Conservation (phyloP, 2,113 vertebrate species). For the Poecile atricapillus region DNA sequence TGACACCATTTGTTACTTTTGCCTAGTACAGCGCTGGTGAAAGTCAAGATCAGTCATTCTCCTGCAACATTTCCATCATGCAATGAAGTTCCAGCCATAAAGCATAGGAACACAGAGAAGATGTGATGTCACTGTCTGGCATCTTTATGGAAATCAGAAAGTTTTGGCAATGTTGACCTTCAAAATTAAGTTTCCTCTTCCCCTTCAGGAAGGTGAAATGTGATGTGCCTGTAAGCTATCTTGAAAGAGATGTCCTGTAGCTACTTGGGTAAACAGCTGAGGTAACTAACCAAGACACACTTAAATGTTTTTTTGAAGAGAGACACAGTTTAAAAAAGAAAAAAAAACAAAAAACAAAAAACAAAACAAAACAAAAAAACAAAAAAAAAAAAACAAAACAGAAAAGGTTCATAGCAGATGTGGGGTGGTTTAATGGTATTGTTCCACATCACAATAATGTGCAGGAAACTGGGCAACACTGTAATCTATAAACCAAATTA, state of each 20-base stretch:
- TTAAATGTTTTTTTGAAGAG: neutral
- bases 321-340: neutral
- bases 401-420: neutral
- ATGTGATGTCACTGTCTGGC: constrained; percentile 40
- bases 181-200: neutral
- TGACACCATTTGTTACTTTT: constrained; percentile 76
- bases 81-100: constrained; percentile 36
- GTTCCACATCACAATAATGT: neutral
- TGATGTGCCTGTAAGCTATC: neutral
- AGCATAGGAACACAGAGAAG: constrained; percentile 21
- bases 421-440: neutral
- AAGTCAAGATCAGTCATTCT: constrained; percentile 69
- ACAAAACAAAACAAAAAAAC: neutral
- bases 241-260: constrained; percentile 29
- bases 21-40: constrained; percentile 49
- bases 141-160: constrained; percentile 42
- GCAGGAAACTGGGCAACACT: constrained; percentile 40
- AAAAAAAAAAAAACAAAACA: neutral
- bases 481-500: constrained; percentile 44
- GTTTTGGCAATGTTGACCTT: neutral
- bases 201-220: constrained; percentile 5
- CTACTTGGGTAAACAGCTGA: constrained; percentile 7
- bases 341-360: neutral
- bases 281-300: neutral
- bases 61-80: constrained; percentile 53